Conservation (phyloP, 2,797 vertebrate genomes). For the Diceros bicornis region DNA sequence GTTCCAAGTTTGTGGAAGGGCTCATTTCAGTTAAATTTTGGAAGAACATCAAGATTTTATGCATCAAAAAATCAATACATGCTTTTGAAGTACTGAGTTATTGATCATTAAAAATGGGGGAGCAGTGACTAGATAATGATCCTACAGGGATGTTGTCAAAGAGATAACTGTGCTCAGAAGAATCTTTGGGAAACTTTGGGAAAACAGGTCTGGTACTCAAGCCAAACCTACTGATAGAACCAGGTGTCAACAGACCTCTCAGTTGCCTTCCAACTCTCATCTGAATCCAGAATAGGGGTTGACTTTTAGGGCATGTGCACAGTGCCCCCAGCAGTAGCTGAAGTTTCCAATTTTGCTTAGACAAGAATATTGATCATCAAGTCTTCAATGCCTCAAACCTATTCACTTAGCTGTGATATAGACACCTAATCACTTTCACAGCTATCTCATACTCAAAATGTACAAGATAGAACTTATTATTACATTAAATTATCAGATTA, state of each 20-base stretch:
- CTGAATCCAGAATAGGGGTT: background rate
- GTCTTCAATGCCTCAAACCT: background rate
- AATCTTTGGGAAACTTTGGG: background rate
- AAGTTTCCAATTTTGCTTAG: background rate
- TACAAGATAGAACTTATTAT: background rate
- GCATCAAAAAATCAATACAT: background rate
- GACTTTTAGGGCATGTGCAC: background rate
- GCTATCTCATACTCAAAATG: background rate
- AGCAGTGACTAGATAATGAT: background rate
- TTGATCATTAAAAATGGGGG: slow-evolving; percentile 5
- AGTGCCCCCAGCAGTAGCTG: background rate
- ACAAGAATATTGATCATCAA: background rate
- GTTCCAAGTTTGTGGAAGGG: background rate
- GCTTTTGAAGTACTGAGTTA: background rate
- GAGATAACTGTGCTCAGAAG: background rate
- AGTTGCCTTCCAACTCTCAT: background rate
- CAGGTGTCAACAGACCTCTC: background rate
- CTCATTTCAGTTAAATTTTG: slow-evolving; percentile 5
- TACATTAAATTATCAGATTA: background rate
- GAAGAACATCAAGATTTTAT: background rate
- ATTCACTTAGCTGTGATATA: background rate
- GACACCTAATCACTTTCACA: background rate
- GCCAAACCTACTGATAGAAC: background rate
- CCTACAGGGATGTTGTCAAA: background rate
- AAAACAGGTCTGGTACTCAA: background rate